Evolutionary conservation across 1,140 invertebrate genomes (phyloP).

Genomic region (Adelges cooleyi): DNA sequence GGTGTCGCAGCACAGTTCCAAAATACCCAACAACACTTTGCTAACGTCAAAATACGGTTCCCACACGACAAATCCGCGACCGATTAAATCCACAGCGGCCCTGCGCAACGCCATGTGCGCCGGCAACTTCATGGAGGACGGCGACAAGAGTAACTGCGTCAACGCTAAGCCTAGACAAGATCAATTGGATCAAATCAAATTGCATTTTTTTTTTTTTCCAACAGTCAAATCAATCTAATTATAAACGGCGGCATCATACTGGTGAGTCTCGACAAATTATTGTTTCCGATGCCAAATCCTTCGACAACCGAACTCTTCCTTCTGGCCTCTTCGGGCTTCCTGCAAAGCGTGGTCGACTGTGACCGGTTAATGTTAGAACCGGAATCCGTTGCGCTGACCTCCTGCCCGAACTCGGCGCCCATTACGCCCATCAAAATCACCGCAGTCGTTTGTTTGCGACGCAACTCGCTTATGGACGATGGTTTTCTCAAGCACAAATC

Average conservation of each 20-base stretch:
- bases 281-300: conserved; percentile 82
- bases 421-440: conserved; percentile 94
- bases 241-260: conserved; percentile 44
- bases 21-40: conserved; percentile 74
- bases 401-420: conserved; percentile 94
- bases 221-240: neutral
- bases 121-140: conserved; percentile 66
- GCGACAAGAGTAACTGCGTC: conserved; percentile 82
- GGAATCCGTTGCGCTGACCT: conserved; percentile 45
- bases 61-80: conserved; percentile 96
- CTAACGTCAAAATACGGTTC: conserved; percentile 96
- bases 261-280: conserved; percentile 78
- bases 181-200: neutral
- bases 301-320: conserved; percentile 75
- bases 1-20: conserved; percentile 89
- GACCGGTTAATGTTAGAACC: conserved; percentile 26
- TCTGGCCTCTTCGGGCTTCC: conserved; percentile 42
- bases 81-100: conserved; percentile 92
- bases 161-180: conserved; percentile 59
- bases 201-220: too few species aligned
- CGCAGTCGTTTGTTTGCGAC: conserved; percentile 91
- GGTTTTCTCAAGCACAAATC: conserved; percentile 56
- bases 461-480: conserved; percentile 72
- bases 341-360: neutral
- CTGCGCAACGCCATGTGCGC: conserved; percentile 78